Evolutionary conservation across 2,888 invertebrate genomes (phyloP), one percentile per base, ranked within the genome.

Genomic region (Drosophila pseudotalamancana): DNA sequence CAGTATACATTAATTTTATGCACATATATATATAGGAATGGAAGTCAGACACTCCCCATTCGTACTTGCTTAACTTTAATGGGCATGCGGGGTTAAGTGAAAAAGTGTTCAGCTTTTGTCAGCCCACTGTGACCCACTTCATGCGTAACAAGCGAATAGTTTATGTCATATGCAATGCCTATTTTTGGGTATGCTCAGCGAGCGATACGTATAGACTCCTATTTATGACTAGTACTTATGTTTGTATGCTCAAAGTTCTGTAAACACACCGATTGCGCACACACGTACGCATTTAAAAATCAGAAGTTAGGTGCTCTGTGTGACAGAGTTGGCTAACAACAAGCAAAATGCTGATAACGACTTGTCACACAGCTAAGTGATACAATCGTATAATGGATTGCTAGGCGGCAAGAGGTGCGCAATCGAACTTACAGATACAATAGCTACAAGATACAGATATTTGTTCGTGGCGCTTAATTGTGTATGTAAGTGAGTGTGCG

Each of bases 121-220:
- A 34, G 69, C 11, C 9, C 45, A 31, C 19, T 37, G 51, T 53
- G 53, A 34, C 37, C 18, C 29, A 37, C 25, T 46, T 11, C 18
- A 40, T 35, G 27, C 14, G 12, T 69, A 59, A 68, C 29, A 61
- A 32, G 42, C 59, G 9, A 27, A 31, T 34, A 23, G 35, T 29
- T 31, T 66, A 39, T 65, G 85, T 71, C 29, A 39, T 74, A 65
- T 57, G 85, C 72, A 80, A 80, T 84, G 57, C 16, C 83, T 85
- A 85, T 85, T 80, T 80, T 68, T 45, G 72, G 77, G 14, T 25
- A 46, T 39, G 43, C 39, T 80, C 54, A 18, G 40, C 32, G 37
- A 27, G 56, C 45, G 65, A 72, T 73, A 71, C 21, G 50, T 25
- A 42, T 32, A 35, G 42, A 53, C 39, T 56, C 45, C 74, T 64